Conservation (phyloP, 35 echinoderm and acorn worm genomes). For the Apostichopus japonicus region DNA sequence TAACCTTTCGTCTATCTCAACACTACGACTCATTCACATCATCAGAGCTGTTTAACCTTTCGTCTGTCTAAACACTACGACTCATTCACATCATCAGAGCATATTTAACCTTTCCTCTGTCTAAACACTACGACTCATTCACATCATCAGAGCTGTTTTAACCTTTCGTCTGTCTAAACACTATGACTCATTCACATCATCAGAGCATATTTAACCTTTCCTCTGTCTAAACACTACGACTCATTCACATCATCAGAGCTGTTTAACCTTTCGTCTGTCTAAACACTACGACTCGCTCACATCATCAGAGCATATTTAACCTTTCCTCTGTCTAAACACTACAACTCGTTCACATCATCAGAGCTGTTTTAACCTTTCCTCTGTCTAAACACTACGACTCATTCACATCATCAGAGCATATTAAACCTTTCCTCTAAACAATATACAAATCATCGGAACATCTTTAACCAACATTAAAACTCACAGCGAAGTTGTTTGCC, state of each 20-base stretch:
- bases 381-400: too few species aligned
- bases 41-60: too few species aligned
- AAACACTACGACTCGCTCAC: not conserved
- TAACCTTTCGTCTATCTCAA: not conserved
- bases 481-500: slow-evolving; percentile 50
- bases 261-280: too few species aligned
- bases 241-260: too few species aligned
- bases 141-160: too few species aligned
- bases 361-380: not conserved
- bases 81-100: not conserved
- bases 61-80: too few species aligned
- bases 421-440: not conserved
- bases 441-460: not conserved
- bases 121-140: too few species aligned
- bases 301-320: not conserved
- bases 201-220: not conserved
- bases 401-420: not conserved
- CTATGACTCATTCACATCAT: not conserved
- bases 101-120: not conserved
- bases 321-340: not conserved
- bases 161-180: too few species aligned
- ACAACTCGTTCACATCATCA: not conserved
- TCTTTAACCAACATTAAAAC: not conserved
- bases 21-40: too few species aligned
- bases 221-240: too few species aligned